Percentiles rank a stretch among this genome's conserved stretches.
Conservation (phyloP, 2,113 vertebrate species). For the Malurus melanocephalus region DNA sequence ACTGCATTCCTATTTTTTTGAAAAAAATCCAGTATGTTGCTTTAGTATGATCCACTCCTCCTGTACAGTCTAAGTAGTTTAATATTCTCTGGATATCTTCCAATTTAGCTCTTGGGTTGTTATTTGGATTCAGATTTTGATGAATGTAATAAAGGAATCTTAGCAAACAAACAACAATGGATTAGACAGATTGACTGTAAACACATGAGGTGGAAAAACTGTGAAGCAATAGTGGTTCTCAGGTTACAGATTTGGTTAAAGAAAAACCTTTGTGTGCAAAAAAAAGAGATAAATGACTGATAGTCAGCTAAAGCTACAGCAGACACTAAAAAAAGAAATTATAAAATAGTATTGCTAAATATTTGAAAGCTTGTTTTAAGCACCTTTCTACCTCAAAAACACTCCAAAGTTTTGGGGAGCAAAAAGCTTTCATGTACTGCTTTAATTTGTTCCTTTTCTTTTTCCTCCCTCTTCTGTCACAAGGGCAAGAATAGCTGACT, state of each 20-base stretch:
- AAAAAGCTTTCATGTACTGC: conserved; percentile 49
- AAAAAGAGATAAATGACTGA: not conserved
- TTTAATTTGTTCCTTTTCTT: conserved; percentile 65
- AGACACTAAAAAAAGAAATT: conserved; percentile 4
- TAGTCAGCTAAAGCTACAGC: not conserved
- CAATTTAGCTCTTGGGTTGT: not conserved
- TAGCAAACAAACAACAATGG: not conserved
- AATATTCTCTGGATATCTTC: not conserved
- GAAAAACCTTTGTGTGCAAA: not conserved
- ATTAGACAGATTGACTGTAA: not conserved
- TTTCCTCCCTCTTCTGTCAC: conserved; percentile 61
- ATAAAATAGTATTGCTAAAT: conserved; percentile 23
- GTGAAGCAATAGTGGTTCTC: not conserved
- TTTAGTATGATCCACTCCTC: not conserved
- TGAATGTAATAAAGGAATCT: not conserved
- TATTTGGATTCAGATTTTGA: not conserved
- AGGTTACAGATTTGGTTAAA: not conserved
- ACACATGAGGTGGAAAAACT: not conserved
- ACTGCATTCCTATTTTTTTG: not conserved
- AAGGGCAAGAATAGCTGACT: conserved; percentile 61
- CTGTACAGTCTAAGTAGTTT: not conserved
- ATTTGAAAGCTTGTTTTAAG: conserved; percentile 42
- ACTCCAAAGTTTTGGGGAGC: conserved; percentile 43
- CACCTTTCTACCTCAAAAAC: conserved; percentile 47
- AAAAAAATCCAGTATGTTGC: not conserved